Percentiles rank a stretch among this genome's conserved stretches.
Evolutionary conservation across 2,113 vertebrate species (phyloP).

Genomic region (Ochotona curzoniae): DNA sequence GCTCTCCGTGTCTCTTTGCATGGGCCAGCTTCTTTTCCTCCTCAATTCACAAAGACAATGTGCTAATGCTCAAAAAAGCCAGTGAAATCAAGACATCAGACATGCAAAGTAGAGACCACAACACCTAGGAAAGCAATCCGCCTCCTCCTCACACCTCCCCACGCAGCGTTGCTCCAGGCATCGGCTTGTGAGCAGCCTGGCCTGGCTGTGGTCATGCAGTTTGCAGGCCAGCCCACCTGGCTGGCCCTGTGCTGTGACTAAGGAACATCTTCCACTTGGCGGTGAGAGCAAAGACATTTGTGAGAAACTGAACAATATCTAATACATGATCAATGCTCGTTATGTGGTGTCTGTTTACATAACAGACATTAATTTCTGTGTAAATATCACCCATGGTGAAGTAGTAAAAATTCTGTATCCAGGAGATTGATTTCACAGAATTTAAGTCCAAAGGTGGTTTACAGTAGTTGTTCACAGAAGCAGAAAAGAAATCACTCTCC

Average conservation of each 20-base stretch:
- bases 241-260: neutral
- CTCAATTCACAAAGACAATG: neutral
- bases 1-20: accelerated
- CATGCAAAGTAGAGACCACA: neutral
- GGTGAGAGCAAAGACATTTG: neutral
- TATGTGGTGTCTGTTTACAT: neutral
- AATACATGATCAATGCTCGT: accelerated
- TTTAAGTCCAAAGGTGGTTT: neutral
- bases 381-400: accelerated
- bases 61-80: neutral
- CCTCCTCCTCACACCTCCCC: too few relatives aligned
- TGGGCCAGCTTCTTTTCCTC: neutral
- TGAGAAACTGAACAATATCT: too few relatives aligned
- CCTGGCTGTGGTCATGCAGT: accelerated
- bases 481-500: neutral
- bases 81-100: neutral
- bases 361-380: neutral
- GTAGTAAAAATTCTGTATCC: neutral
- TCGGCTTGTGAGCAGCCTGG: accelerated
- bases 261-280: accelerated
- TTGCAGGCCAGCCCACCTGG: accelerated
- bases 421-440: neutral
- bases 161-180: accelerated
- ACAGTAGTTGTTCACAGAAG: neutral
- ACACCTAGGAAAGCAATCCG: accelerated